phyloP scores from a whole-genome alignment of 2,113 vertebrate species.

The Syrrhaptes paradoxus region DNA sequence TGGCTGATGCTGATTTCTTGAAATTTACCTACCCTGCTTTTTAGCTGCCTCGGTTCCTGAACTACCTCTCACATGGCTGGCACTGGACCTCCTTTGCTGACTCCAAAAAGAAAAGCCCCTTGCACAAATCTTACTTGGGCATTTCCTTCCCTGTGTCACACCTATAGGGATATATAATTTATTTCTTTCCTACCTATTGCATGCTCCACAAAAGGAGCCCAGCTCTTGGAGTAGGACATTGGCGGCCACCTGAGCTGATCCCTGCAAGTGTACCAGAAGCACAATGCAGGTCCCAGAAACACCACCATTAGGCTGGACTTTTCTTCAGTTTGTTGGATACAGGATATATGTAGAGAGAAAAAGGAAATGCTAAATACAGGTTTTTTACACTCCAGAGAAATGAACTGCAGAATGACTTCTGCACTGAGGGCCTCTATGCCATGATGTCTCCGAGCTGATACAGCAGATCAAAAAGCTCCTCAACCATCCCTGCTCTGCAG shows the following conservation, averaged over 20 bases:
- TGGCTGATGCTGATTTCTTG: not conserved
- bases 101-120: not conserved
- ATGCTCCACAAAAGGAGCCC: not conserved
- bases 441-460: not conserved
- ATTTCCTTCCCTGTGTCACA: not conserved
- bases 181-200: not conserved
- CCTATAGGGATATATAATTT: not conserved
- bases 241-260: not conserved
- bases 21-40: not conserved
- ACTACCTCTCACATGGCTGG: not conserved
- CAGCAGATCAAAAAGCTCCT: not conserved
- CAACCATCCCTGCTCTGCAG: not conserved
- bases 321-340: not conserved
- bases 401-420: not conserved
- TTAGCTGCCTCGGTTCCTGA: not conserved
- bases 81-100: not conserved
- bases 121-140: not conserved
- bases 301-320: not conserved
- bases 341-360: not conserved
- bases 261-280: not conserved
- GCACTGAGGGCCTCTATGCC: accelerated
- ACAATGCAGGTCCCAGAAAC: not conserved
- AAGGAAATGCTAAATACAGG: not conserved
- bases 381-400: not conserved
- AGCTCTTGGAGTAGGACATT: not conserved